Conservation (phyloP, 1,140 invertebrate species). For the Teleopsis dalmanni region DNA sequence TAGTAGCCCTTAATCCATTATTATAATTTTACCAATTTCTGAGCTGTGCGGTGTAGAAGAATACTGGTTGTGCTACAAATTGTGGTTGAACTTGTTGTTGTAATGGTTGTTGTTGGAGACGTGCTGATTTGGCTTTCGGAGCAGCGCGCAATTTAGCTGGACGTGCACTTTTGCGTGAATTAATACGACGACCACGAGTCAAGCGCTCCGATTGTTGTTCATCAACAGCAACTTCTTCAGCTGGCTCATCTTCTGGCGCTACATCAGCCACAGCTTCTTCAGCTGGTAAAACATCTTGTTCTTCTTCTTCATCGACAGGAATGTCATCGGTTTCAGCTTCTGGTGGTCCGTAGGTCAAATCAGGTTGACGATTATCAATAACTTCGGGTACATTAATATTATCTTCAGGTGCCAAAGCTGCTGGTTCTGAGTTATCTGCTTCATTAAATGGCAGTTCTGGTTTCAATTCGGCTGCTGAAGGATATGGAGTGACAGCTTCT, state of each 20-base stretch:
- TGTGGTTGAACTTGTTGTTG: constrained; percentile 3
- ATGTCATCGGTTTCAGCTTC: too few relatives aligned
- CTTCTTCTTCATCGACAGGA: not conserved
- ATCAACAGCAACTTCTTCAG: not conserved
- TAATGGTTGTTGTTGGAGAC: not conserved
- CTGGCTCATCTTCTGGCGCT: not conserved
- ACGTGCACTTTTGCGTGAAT: constrained; percentile 1
- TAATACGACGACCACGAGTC: constrained; percentile 6
- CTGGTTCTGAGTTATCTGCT: constrained; percentile 23
- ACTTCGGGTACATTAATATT: not conserved
- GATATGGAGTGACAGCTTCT: constrained; percentile 34
- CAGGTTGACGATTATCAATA: constrained; percentile 18
- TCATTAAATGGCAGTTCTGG: constrained; percentile 38
- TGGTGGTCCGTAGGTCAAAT: constrained; percentile 36
- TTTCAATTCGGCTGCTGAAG: constrained; percentile 35
- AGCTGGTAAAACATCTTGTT: not conserved
- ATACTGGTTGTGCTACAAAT: constrained; percentile 1
- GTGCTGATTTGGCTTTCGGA: constrained; percentile 6
- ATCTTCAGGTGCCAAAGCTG: not conserved
- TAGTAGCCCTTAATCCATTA: not conserved
- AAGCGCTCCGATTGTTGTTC: constrained; percentile 10
- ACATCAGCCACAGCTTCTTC: not conserved
- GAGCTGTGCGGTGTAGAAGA: constrained; percentile 2
- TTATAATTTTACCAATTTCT: not conserved
- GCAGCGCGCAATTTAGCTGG: constrained; percentile 12